Percentiles rank a stretch among this genome's conserved stretches.
Evolutionary conservation across 2,888 invertebrate species (phyloP).

Genomic region (Philaethria dido): DNA sequence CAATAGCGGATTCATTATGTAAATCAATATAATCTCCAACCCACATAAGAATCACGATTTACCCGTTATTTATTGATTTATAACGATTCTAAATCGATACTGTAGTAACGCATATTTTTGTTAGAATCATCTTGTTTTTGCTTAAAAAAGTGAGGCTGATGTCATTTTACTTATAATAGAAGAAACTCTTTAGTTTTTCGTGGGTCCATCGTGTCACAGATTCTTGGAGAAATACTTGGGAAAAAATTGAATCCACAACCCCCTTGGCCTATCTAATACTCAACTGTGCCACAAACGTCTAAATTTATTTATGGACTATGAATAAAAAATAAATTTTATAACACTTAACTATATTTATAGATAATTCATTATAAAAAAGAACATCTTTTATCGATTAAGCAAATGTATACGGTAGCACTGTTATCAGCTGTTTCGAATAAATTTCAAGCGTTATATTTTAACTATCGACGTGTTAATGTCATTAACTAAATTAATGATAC

Average conservation of each 20-base stretch:
- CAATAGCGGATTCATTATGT: slow-evolving; percentile 23
- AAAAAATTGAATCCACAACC: too few species aligned
- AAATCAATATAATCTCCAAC: slow-evolving; percentile 35
- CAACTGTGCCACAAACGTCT: too few species aligned
- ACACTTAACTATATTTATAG: background rate
- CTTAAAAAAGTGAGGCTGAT: background rate
- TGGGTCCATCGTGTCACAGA: too few species aligned
- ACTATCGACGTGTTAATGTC: slow-evolving; percentile 15
- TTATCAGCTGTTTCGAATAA: slow-evolving; percentile 14
- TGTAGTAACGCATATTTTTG: background rate
- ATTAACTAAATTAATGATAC: slow-evolving; percentile 23
- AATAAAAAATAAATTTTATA: background rate
- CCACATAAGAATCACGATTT: slow-evolving; percentile 29
- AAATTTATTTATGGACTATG: background rate
- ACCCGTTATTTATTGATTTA: slow-evolving; percentile 29
- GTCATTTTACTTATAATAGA: background rate
- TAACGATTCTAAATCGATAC: slow-evolving; percentile 5
- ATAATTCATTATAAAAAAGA: background rate
- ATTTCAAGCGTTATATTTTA: slow-evolving; percentile 12
- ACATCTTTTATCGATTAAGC: slow-evolving; percentile 21
- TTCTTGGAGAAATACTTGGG: too few species aligned
- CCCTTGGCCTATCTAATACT: too few species aligned
- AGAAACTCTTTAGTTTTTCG: too few species aligned
- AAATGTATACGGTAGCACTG: slow-evolving; percentile 25
- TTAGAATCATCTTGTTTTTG: background rate